phyloP scores from a whole-genome alignment of 2,113 vertebrate genomes.

The Rousettus leschenaultii region DNA sequence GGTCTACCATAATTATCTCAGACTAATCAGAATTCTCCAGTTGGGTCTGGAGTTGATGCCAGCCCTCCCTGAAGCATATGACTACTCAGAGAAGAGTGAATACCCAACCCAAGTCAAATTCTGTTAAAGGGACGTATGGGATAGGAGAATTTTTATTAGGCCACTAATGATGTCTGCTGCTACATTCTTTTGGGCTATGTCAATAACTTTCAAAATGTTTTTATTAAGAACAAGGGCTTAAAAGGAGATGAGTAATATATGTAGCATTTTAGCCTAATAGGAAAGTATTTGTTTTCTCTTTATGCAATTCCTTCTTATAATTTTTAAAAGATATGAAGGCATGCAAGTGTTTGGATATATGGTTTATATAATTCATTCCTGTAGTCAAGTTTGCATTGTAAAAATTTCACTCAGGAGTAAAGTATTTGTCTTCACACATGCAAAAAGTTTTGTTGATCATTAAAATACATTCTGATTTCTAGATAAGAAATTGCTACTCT shows the following conservation, averaged over 20 bases:
- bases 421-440: not conserved
- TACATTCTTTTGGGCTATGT: not conserved
- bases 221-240: not conserved
- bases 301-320: not conserved
- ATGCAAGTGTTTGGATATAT: not conserved
- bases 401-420: not conserved
- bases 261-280: not conserved
- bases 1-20: not conserved
- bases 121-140: not conserved
- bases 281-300: not conserved
- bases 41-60: not conserved
- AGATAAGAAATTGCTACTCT: not conserved
- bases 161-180: not conserved
- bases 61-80: not conserved
- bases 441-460: not conserved
- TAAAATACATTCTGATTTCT: slow-evolving; percentile 25
- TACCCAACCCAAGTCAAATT: not conserved
- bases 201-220: slow-evolving; percentile 14
- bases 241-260: not conserved
- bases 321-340: not conserved
- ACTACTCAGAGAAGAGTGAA: not conserved
- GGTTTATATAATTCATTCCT: slow-evolving; percentile 9
- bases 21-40: slow-evolving; percentile 18
- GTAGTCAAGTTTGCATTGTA: not conserved
- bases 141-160: not conserved